These are phyloP conservation scores for Leptopilina myrica DNA, from an alignment of 2,888 invertebrate species.

Conservation along the genomic window DNA sequence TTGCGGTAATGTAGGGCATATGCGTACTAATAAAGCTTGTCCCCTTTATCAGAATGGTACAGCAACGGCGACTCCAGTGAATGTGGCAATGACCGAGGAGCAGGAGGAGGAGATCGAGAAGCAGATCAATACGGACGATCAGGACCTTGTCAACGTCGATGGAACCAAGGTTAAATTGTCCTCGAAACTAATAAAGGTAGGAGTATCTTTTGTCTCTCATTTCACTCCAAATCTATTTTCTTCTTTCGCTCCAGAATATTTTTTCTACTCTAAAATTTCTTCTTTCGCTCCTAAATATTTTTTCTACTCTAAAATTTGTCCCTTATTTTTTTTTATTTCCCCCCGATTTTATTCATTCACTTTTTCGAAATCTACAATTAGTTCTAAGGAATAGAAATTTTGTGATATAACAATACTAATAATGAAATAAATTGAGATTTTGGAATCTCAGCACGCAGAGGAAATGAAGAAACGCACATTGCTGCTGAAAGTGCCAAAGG, in stretches of 20 bases:
- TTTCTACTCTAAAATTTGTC: too few relatives aligned
- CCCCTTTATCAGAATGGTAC: constrained; percentile 89
- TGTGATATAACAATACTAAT: not conserved
- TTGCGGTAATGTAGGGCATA: constrained; percentile 89
- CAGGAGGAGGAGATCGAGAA: constrained; percentile 88
- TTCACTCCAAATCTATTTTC: too few relatives aligned
- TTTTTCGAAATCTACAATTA: too few relatives aligned
- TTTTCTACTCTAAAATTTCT: too few relatives aligned
- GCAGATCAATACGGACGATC: constrained; percentile 86
- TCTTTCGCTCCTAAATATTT: too few relatives aligned
- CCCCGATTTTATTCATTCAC: too few relatives aligned
- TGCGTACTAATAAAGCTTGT: constrained; percentile 96
- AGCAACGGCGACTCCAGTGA: constrained; percentile 79
- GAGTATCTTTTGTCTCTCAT: too few relatives aligned
- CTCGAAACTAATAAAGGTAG: constrained; percentile 87
- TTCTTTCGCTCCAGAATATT: too few relatives aligned
- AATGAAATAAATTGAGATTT: constrained; percentile 13
- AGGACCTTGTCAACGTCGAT: constrained; percentile 92
- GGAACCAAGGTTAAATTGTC: constrained; percentile 96
- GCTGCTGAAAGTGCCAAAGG: constrained; percentile 87
- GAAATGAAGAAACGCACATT: constrained; percentile 89
- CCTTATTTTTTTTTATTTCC: too few relatives aligned
- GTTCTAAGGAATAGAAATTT: not conserved
- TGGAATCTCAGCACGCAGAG: constrained; percentile 84
- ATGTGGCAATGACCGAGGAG: constrained; percentile 86